Evolutionary conservation across 2,888 invertebrate genomes (phyloP).

Genomic region (Cryptocephalus primarius): DNA sequence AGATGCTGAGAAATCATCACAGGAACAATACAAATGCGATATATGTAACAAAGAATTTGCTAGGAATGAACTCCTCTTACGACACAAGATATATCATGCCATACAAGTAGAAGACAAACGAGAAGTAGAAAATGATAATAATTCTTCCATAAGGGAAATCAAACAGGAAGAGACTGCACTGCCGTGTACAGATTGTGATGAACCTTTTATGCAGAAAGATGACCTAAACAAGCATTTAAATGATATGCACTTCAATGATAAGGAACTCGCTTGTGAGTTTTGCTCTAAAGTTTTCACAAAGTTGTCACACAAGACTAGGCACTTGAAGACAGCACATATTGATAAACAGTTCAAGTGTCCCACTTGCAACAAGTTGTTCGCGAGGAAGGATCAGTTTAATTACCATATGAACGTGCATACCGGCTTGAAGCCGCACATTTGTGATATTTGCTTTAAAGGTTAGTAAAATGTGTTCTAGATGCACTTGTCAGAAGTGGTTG

Average conservation of each 20-base stretch:
- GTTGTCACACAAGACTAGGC: slow-evolving; percentile 40
- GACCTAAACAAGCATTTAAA: slow-evolving; percentile 18
- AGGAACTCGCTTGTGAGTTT: slow-evolving; percentile 35
- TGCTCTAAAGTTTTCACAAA: slow-evolving; percentile 45
- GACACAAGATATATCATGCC: slow-evolving; percentile 30
- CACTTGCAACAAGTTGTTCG: slow-evolving; percentile 46
- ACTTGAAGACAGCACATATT: slow-evolving; percentile 43
- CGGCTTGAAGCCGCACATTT: slow-evolving; percentile 45
- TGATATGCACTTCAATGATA: slow-evolving; percentile 11
- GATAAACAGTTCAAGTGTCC: slow-evolving; percentile 43
- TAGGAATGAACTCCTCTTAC: slow-evolving; percentile 26
- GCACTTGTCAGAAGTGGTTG: background rate
- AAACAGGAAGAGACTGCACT: slow-evolving; percentile 14
- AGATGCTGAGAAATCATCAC: slow-evolving; percentile 11
- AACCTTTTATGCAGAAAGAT: slow-evolving; percentile 16
- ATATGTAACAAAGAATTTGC: slow-evolving; percentile 29
- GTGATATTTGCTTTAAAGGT: slow-evolving; percentile 48
- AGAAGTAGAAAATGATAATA: slow-evolving; percentile 13
- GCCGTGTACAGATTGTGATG: slow-evolving; percentile 17
- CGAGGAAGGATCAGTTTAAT: slow-evolving; percentile 45
- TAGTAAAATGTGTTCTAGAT: slow-evolving; percentile 11
- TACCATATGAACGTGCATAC: slow-evolving; percentile 49
- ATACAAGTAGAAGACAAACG: slow-evolving; percentile 24
- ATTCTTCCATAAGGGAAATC: slow-evolving; percentile 8
- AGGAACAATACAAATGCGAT: slow-evolving; percentile 25